Evolutionary conservation across 1,140 invertebrate genomes (phyloP), one percentile per base, ranked within the genome.

Genomic region (Saxidomus purpurata): DNA sequence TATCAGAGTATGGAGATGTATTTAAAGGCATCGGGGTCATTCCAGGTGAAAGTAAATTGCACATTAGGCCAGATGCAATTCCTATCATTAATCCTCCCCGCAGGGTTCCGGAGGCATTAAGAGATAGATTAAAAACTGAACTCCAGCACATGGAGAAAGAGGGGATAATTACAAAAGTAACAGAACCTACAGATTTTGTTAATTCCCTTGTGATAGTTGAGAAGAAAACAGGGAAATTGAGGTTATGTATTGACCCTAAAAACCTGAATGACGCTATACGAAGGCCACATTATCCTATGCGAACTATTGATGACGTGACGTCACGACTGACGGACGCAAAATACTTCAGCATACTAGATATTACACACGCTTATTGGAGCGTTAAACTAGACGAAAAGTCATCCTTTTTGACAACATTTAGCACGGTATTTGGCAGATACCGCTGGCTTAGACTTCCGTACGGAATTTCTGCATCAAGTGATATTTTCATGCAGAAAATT

Each of bases 331-430:
- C 47, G 6, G 79, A 38, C 15, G 79, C 79, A 34, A 28, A 55
- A 36, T 81, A 61, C 22, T 81, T 81, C 47, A 81, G 79, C 28
- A 59, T 61, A 36, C 52, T 81, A 19, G 79, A 81, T 38, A 59
- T 55, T 38, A 81, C 79, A 36, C 79, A 81, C 34, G 79, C 49
- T 59, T 81, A 81, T 31, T 81, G 79, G 79, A 61, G 79, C 79
- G 40, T 81, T 13, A 86, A 90, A 34, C 89, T 95, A 13, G 92
- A 94, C 15, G 91, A 93, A n/a, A 87, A 90, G 47, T 87, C 88
- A 34, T 90, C 92, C 36, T 74, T 17, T 74, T 36, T 74, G 69
- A 74, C 69, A 36, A 74, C 69, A 17, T 74, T 74, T 74, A 74
- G 69, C 34, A 74, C 38, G 19, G 31, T 34, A 25, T 89, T 89